Evolutionary conservation across 2,888 invertebrate genomes (phyloP).

Genomic region (Physocephala rufipes): DNA sequence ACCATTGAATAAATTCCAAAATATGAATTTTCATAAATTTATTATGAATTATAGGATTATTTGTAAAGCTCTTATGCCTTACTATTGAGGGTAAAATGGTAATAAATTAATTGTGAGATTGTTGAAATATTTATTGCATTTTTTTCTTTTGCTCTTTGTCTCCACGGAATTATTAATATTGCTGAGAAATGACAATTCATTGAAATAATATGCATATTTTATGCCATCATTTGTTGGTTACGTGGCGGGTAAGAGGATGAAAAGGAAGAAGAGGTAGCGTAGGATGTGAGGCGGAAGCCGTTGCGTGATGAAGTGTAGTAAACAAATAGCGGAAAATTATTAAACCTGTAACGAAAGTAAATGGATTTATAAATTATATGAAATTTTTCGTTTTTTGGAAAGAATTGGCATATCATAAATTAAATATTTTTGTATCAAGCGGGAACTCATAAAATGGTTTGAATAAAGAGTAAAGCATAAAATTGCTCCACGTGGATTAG

Average conservation of each 20-base stretch:
- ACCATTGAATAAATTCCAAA: background rate
- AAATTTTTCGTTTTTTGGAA: no score
- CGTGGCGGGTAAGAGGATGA: no score
- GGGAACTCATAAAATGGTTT: no score
- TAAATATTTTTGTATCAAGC: no score
- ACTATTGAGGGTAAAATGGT: background rate
- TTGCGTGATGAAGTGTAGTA: background rate
- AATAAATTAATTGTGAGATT: constrained; percentile 10
- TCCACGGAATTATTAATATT: background rate
- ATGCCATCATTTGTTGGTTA: no score
- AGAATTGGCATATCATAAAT: no score
- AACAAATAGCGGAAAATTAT: no score
- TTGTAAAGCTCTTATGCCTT: background rate
- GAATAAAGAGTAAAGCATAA: no score
- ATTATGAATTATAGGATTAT: constrained; percentile 8
- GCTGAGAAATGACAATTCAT: background rate
- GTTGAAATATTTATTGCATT: constrained; percentile 14
- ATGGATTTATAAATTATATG: no score
- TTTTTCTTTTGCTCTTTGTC: background rate
- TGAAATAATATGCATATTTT: background rate
- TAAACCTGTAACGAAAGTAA: no score
- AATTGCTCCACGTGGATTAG: no score
- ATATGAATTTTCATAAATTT: background rate
- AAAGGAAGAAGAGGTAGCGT: background rate
- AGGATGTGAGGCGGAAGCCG: background rate